Base-by-base conservation (phyloP, 2,797 vertebrate genomes). In the Galagoides demidoff region DNA sequence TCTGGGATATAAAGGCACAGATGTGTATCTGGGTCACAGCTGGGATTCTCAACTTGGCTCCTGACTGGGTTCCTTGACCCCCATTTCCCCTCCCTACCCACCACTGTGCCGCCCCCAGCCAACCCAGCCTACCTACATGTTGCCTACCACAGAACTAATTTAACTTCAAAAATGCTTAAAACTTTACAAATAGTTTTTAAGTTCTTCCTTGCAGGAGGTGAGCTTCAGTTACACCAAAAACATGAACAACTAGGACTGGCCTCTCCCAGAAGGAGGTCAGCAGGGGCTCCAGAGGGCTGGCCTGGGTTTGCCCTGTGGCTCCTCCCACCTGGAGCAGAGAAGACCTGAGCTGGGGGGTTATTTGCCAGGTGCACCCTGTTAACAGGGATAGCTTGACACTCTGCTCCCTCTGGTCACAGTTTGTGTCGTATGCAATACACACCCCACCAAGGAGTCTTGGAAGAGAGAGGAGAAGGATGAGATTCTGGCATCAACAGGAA, bases 1-100 rank as follows among this genome's bases (percentile, higher is more conserved):
- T 70, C 52, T 39, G 66, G 77, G 93, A 25, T 25, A 82, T 2
- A 34, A 74, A 43, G 49, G 31, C 0, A 45, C 29, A 87, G 27
- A 34, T 45, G 64, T 19, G 39, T 12, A 20, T 43, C 84, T 87
- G 64, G 71, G 78, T 59, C 70, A 59, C 12, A 31, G 27, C 29
- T 31, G 25, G 52, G 27, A n/a, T 92, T 90, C 90, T 59, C 20
- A 79, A 55, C 43, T 59, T 92, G 64, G 34, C 27, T 73, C 76
- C 52, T 23, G 63, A 81, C 5, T 4, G 9, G 3, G 66, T 81
- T 83, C n/a, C 14, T 34, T 45, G 23, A 55, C 13, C 66, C 70
- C 31, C 19, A 16, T 37, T 27, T 19, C n/a, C 84, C 3, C n/a
- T 90, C 63, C 39, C 52, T 19, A 29, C 4, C 43, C 12, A 0